phyloP scores from a whole-genome alignment of 2,797 vertebrate genomes.

The Brachyrhaphis roseni region DNA sequence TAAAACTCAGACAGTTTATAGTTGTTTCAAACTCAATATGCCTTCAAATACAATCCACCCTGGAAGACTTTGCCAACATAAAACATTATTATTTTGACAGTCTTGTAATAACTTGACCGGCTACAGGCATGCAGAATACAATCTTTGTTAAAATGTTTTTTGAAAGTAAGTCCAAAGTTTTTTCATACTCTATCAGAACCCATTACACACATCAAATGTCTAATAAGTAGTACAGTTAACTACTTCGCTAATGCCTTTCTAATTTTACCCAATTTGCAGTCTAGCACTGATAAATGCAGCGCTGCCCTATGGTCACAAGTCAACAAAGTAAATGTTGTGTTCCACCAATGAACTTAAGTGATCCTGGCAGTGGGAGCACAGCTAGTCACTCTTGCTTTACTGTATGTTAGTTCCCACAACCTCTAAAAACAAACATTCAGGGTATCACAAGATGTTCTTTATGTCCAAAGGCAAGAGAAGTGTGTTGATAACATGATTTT shows the following conservation, averaged over 20 bases:
- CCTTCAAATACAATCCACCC: not conserved
- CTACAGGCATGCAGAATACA: not conserved
- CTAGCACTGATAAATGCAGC: not conserved
- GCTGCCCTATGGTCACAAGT: not conserved
- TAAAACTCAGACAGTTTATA: not conserved
- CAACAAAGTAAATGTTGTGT: constrained; percentile 4
- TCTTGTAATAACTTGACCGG: not conserved
- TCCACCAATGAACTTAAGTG: constrained; percentile 1
- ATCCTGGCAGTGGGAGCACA: not conserved
- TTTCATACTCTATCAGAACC: not conserved
- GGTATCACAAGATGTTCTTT: not conserved
- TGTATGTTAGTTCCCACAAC: not conserved
- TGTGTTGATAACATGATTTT: not conserved
- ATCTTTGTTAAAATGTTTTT: not conserved
- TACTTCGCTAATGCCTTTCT: not conserved
- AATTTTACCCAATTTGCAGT: not conserved
- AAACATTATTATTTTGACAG: not conserved
- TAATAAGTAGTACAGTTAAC: not conserved
- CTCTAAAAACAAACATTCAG: not conserved
- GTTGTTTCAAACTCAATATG: not conserved
- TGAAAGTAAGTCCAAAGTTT: not conserved
- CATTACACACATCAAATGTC: not conserved
- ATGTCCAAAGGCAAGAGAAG: not conserved
- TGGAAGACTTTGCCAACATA: not conserved
- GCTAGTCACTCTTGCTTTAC: not conserved